phyloP scores from a whole-genome alignment of 2,113 vertebrate species.

The Sclerurus mexicanus region DNA sequence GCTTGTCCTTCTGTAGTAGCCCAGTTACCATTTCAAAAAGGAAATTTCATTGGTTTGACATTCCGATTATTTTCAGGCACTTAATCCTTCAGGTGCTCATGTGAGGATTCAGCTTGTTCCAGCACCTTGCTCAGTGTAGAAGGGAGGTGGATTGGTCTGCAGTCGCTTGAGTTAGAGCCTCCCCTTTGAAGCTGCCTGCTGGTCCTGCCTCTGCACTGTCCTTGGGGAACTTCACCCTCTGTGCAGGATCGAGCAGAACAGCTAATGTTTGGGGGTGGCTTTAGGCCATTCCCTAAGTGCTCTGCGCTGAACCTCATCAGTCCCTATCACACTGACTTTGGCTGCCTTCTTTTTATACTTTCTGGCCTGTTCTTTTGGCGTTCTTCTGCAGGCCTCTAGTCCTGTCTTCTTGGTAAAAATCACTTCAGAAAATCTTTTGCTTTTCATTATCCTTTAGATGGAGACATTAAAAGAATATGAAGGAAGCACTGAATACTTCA shows the following conservation, averaged over 20 bases:
- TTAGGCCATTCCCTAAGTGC: conserved; percentile 11
- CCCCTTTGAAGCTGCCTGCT: background rate
- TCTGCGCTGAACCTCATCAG: background rate
- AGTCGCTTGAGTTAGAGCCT: background rate
- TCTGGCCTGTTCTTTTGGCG: background rate
- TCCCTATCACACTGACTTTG: background rate
- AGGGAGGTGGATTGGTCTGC: background rate
- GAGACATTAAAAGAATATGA: background rate
- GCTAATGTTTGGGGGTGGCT: conserved; percentile 37
- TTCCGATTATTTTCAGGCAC: background rate
- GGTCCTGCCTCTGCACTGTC: background rate
- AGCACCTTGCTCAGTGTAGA: background rate
- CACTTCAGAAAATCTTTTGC: background rate
- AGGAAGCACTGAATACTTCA: background rate
- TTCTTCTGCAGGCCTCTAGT: background rate
- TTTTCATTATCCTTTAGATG: conserved; percentile 1
- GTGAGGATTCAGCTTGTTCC: background rate
- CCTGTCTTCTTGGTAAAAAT: background rate
- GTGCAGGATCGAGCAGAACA: background rate
- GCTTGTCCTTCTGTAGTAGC: background rate
- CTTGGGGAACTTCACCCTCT: background rate
- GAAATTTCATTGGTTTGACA: background rate
- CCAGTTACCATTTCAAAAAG: background rate
- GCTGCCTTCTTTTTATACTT: background rate
- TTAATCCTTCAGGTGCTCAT: background rate